Base-by-base conservation (phyloP, 2,113 vertebrate genomes). In the Dolichotis patagonum region DNA sequence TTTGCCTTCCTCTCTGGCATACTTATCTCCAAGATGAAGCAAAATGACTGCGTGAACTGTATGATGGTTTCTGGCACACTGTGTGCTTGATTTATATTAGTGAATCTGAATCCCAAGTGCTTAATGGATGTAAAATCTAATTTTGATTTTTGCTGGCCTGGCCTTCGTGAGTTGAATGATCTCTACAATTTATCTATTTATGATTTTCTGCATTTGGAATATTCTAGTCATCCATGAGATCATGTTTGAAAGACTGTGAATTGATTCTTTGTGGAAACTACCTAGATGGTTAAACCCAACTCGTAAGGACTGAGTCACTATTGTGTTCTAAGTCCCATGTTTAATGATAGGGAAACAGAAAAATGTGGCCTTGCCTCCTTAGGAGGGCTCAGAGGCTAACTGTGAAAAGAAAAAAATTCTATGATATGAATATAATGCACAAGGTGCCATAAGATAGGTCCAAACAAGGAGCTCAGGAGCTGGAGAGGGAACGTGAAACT, bases 121-220 rank as follows among this genome's bases (percentile, higher is more conserved):
- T 86, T 95, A 84, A 90, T 62, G 73, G 65, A 75, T 35, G 5
- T 28, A 54, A 77, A 92, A 87, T 81, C 43, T 82, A 90, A 78
- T 96, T 96, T 90, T 93, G 3, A 71, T 38, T 89, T 95, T 95
- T 95, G 12, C 81, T 93, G 80, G 49, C 52, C 65, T 13, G 88
- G 63, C 35, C 32, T 92, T 93, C 19, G 20, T 54, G 38, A 32
- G 54, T 90, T 35, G 81, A 75, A 62, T 81, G 63, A 58, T 63
- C 87, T 89, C 62, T 92, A 56, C 38, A 86, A 87, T 52, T 35
- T 80, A 7, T 83, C 88, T 52, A 63, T 89, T 88, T 62, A 5
- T 62, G 35, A 62, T 71, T 46, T 8, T 26, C 19, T 91, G 3
- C 60, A 54, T 88, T 93, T 75, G 24, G 11, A 86, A 84, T 73